phyloP scores from a whole-genome alignment of 2,113 vertebrate genomes.

The Aviceda subcristata region DNA sequence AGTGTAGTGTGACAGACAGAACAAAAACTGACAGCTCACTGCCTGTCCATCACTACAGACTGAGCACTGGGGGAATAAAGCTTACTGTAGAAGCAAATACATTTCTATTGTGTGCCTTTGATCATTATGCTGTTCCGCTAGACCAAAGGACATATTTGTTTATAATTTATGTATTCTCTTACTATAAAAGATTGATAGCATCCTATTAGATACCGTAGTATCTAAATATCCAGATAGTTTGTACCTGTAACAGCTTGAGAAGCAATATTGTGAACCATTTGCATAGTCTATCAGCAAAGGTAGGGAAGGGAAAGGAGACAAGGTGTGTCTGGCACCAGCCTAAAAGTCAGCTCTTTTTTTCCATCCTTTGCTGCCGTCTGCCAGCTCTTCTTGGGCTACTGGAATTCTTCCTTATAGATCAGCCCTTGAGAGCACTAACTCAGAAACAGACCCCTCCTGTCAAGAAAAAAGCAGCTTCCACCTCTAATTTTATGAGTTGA shows the following conservation, averaged over 20 bases:
- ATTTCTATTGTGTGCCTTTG: conserved; percentile 78
- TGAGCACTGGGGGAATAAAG: conserved; percentile 61
- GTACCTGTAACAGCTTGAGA: conserved; percentile 64
- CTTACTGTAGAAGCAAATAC: conserved; percentile 68
- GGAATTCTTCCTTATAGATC: not conserved
- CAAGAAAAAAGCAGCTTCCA: not conserved
- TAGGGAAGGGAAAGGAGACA: not conserved
- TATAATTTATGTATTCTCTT: conserved; percentile 82
- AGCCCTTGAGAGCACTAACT: not conserved
- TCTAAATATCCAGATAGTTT: conserved; percentile 73
- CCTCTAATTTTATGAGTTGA: not conserved
- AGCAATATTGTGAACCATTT: conserved; percentile 29
- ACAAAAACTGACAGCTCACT: conserved; percentile 80
- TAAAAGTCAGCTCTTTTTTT: not conserved
- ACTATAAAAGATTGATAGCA: conserved; percentile 77
- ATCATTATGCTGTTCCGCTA: conserved; percentile 74
- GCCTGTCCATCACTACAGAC: conserved; percentile 73
- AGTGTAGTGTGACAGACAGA: conserved; percentile 90
- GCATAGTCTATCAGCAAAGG: not conserved
- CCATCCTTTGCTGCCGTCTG: not conserved
- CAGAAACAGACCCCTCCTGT: not conserved
- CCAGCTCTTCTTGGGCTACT: not conserved
- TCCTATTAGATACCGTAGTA: conserved; percentile 59
- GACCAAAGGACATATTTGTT: conserved; percentile 79
- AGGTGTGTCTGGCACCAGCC: not conserved